Base-by-base conservation (phyloP, 2,888 invertebrate species). In the Temnothorax ravouxi region DNA sequence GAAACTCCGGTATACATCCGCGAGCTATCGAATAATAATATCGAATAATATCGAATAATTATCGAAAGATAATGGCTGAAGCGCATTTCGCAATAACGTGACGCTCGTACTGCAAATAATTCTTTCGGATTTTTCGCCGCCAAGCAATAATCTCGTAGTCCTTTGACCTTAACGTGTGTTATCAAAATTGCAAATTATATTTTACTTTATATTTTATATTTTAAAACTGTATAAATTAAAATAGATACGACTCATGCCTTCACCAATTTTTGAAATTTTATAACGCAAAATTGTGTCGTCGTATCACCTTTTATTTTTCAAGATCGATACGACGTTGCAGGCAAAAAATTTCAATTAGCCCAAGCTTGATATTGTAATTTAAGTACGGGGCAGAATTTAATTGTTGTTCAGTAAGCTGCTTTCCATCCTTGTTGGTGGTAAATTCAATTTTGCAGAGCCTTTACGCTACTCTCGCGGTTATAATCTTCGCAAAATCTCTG, bases 401-500 rank as follows among this genome's bases (percentile, higher is more conserved):
- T 83, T 77, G 83, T 83, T 77, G 61, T 67, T 67, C 52, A 44
- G 59, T 61, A 77, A 83, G 61, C 83, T 69, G 77, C 83, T 82
- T 47, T 74, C 18, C 76, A 64, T 71, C 67, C 56, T 76, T 62
- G 56, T 82, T 69, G 69, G 52, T 61, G 75, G 66, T 21, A 64
- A 76, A 83, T 83, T 47, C 71, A 85, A 85, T 85, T 83, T 83
- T 76, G 47, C 66, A 71, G 50, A 76, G 76, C 66, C 83, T 76
- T 83, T 64, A 66, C 64, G 66, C 29, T 64, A n/a, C 52, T 6
- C 15, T 34, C n/a, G 62, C 25, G 52, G n/a, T 54, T 41, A 38
- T 56, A 59, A 69, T 15, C 41, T 52, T 85, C 76, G 74, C 38
- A 69, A 54, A 83, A 62, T 76, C 74, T 84, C 47, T 44, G 54